A percentile compares a stretch with the other conserved stretches of the same genome.
phyloP scores from a whole-genome alignment of 1,140 invertebrate species.

The Yoshiicerus persimilis region DNA sequence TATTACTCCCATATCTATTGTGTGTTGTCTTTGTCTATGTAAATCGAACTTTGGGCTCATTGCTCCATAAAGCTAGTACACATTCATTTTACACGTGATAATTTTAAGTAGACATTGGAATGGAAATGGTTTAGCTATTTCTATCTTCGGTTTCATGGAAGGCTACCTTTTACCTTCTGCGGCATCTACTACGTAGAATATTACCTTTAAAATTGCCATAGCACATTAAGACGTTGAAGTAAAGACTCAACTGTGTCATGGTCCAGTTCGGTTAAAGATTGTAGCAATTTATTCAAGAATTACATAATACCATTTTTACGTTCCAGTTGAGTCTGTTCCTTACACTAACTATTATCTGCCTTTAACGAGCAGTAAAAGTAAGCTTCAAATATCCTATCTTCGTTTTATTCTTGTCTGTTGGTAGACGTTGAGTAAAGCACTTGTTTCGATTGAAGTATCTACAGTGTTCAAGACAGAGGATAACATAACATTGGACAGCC shows the following conservation, averaged over 20 bases:
- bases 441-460: background rate
- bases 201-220: background rate
- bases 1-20: too few species aligned
- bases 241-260: background rate
- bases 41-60: background rate
- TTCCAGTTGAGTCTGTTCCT: too few species aligned
- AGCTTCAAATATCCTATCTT: background rate
- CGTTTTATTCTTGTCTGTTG: background rate
- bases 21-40: background rate
- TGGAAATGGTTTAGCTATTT: background rate
- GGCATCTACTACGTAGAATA: too few species aligned
- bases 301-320: background rate
- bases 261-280: background rate
- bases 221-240: too few species aligned
- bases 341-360: background rate
- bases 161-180: too few species aligned
- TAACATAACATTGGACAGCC: background rate
- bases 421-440: too few species aligned
- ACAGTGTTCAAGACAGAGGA: background rate
- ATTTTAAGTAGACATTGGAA: too few species aligned
- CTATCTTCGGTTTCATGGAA: background rate
- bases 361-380: background rate
- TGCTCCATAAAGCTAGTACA: background rate
- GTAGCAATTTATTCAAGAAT: background rate
- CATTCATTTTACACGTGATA: background rate